Base-by-base conservation (phyloP, 2,888 invertebrate genomes). In the Nebria salina region DNA sequence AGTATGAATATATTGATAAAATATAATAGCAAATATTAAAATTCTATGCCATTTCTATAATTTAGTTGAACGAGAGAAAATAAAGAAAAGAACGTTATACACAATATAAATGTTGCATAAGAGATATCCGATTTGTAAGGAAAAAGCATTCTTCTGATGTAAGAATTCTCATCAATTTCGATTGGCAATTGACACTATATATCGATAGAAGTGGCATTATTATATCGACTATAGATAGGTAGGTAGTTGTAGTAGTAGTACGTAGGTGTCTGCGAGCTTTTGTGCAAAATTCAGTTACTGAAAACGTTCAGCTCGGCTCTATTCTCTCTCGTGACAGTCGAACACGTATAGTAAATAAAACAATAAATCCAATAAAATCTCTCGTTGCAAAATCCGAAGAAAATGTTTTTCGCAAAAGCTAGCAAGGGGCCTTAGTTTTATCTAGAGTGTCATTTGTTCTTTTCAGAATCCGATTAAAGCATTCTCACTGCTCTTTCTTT, bases 331-430 rank as follows among this genome's bases (percentile, higher is more conserved):
- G 54, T 13, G 54, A 54, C 11, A 54, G 54, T 34, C 34, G 54
- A 54, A 54, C 54, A 54, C 54, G 54, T 54, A 54, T 13, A 54
- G 54, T 54, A 54, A 54, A 54, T 54, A 54, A 54, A 54, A 54
- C 54, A 54, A 54, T 54, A 54, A 54, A 54, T 54, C 54, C 54
- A 54, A 54, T 54, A 54, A 54, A 54, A 54, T 54, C 54, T 54
- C 13, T 54, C 54, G 54, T 54, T 54, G 54, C 54, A 54, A 54
- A 54, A 54, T 54, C 54, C 54, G 54, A 11, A 54, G 54, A 13
- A 54, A 54, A 54, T 54, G 54, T 54, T 54, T 54, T 13, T 13
- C 11, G 54, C 54, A 8, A 54, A 13, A 54, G 54, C 54, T 8
- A 54, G 54, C 54, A 11, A 8, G 54, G 13, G 13, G 54, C 54